Evolutionary conservation across 2,797 vertebrate genomes (phyloP), one percentile per base, ranked within the genome.

Genomic region (Propithecus perrieri): DNA sequence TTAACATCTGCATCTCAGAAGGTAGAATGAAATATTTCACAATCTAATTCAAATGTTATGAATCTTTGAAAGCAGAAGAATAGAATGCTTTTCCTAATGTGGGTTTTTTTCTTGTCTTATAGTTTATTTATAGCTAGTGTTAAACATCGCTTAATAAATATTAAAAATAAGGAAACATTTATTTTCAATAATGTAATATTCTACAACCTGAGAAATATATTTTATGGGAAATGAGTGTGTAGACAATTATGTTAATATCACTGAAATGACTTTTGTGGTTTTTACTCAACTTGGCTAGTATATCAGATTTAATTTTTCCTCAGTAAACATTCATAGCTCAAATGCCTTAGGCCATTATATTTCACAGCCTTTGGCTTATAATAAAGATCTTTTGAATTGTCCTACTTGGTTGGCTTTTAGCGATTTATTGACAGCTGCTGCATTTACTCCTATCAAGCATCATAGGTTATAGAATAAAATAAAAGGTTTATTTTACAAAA

Each of bases 401-500:
- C 7, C 15, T 38, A 30, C 18, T 41, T 30, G 57, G 20, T 72
- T 63, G 41, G 95, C 43, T 65, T 69, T 83, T 84, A 93, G 17
- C 4, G 95, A 55, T 57, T 57, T 84, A 94, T 46, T 24, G 71
- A 87, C 41, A 74, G 89, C 0, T 30, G 43, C 7, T 89, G 17
- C 0, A 18, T 94, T 43, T 93, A 79, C 41, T 79, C 63, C 1
- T 55, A 50, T 63, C 14, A 90, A 94, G 43, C 28, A 41, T 18
- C 83, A 43, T 10, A 86, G 46, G 2, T 93, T 97, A 91, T 79
- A 41, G 65, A 81, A 94, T 94, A 35, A 1, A 18, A 87, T 41
- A 87, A 96, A 20, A 96, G 89, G 92, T 96, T 35, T 91, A 18
- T 26, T 86, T 89, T 59, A 78, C 13, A 87, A 89, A 97, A 41